A percentile compares a stretch with the other conserved stretches of the same genome.
Conservation (phyloP, 92 coral and sea anemone genomes). For the Siderastrea radians region DNA sequence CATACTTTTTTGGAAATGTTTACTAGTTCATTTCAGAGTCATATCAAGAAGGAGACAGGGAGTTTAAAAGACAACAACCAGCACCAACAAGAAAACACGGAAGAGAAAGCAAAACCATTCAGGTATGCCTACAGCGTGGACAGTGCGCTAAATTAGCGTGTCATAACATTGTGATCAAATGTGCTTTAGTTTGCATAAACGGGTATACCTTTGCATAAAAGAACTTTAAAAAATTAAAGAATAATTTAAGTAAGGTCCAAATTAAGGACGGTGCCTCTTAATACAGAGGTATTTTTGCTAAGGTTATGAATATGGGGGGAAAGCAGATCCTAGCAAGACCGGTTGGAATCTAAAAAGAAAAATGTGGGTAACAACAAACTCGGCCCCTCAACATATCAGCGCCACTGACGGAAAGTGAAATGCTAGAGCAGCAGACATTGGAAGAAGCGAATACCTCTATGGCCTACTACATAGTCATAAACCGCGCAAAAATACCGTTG, state of each 20-base stretch:
- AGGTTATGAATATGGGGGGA: no score
- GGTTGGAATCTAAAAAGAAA: no score
- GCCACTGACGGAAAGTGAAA: constrained; percentile 34
- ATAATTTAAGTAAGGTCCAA: no score
- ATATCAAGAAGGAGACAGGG: constrained; percentile 24
- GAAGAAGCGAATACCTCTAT: background rate
- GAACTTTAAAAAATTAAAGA: no score
- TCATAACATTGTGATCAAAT: no score
- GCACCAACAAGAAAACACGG: constrained; percentile 16
- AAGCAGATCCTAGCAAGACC: no score
- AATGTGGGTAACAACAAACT: background rate
- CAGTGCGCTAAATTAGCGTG: background rate
- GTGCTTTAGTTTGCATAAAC: no score
- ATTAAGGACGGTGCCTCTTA: no score
- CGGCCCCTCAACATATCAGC: constrained; percentile 33
- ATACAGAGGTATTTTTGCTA: no score
- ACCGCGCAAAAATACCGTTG: no score
- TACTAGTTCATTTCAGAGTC: constrained; percentile 67
- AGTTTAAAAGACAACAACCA: background rate
- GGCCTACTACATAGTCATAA: no score
- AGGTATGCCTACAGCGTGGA: background rate
- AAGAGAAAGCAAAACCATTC: constrained; percentile 35
- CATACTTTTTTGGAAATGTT: background rate
- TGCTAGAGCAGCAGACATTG: background rate
- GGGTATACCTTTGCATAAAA: no score